Percentiles rank a stretch among this genome's conserved stretches.
Evolutionary conservation across 2,888 invertebrate species (phyloP).

Genomic region (Drosophila suboccidentalis): DNA sequence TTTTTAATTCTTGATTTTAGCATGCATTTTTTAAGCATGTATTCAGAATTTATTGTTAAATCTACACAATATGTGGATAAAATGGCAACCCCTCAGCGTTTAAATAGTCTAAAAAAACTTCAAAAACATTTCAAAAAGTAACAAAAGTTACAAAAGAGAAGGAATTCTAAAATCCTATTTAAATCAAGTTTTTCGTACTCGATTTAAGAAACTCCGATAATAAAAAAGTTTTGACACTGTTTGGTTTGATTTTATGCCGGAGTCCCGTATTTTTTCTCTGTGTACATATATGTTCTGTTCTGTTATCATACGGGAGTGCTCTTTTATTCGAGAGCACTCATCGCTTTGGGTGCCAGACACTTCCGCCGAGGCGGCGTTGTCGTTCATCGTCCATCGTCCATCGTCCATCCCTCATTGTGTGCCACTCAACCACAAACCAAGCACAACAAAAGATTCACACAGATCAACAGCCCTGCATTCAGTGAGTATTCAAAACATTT

Average conservation of each 20-base stretch:
- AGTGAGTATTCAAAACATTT: not conserved
- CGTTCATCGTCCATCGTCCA: slow-evolving; percentile 4
- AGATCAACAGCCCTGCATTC: slow-evolving; percentile 1
- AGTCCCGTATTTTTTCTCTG: no score
- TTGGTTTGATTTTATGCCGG: not conserved
- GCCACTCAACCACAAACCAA: slow-evolving; percentile 20
- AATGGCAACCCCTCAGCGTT: no score
- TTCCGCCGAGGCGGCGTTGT: slow-evolving; percentile 54
- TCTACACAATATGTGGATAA: no score
- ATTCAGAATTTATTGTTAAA: no score
- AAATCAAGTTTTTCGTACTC: no score
- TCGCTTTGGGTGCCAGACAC: slow-evolving; percentile 70
- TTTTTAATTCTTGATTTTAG: no score
- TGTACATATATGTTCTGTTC: not conserved
- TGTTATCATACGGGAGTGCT: slow-evolving; percentile 1
- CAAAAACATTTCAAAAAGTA: no score
- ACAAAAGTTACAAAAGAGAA: no score
- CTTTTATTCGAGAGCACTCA: slow-evolving; percentile 27
- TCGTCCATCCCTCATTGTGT: slow-evolving; percentile 28
- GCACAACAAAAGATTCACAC: slow-evolving; percentile 12
- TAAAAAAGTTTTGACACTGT: no score
- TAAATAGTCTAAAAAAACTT: no score
- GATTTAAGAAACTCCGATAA: not conserved
- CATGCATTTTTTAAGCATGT: no score
- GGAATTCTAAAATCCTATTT: no score